Percentiles rank a stretch among this genome's conserved stretches.
These are phyloP conservation scores for Tortricodes alternella DNA, from an alignment of 2,888 invertebrate genomes.

Conservation along the genomic window DNA sequence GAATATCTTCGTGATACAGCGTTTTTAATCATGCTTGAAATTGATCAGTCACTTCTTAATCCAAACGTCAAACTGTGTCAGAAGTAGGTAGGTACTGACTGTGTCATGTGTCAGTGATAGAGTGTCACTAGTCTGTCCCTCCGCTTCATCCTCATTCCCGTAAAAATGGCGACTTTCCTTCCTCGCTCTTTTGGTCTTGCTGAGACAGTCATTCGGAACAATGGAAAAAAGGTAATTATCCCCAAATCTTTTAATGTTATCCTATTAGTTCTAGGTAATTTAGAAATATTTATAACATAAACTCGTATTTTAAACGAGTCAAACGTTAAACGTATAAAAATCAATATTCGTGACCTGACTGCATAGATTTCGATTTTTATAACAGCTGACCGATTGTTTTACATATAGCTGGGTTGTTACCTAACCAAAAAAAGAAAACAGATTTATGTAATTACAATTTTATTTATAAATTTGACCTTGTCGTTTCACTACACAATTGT, in stretches of 20 bases:
- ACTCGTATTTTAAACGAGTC: too few species aligned
- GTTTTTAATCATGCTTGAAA: background rate
- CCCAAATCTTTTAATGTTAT: too few species aligned
- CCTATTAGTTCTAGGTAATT: too few species aligned
- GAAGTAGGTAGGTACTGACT: too few species aligned
- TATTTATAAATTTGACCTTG: conserved; percentile 78
- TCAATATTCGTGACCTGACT: conserved; percentile 13
- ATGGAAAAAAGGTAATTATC: conserved; percentile 86
- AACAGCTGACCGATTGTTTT: conserved; percentile 10
- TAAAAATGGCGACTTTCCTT: conserved; percentile 91
- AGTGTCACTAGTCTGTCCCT: background rate
- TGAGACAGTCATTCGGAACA: conserved; percentile 86
- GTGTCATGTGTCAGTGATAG: conserved; percentile 19
- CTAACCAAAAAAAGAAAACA: background rate
- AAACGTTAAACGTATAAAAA: too few species aligned
- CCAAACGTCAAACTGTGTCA: conserved; percentile 13
- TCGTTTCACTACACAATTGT: conserved; percentile 54
- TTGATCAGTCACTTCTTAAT: background rate
- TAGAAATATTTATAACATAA: too few species aligned
- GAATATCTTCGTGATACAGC: background rate
- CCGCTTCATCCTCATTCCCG: conserved; percentile 33
- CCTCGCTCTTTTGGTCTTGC: conserved; percentile 87
- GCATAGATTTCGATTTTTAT: conserved; percentile 15
- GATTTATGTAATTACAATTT: conserved; percentile 37
- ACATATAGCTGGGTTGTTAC: background rate